Evolutionary conservation across 2,888 invertebrate genomes (phyloP).

Genomic region (Trissolcus japonicus): DNA sequence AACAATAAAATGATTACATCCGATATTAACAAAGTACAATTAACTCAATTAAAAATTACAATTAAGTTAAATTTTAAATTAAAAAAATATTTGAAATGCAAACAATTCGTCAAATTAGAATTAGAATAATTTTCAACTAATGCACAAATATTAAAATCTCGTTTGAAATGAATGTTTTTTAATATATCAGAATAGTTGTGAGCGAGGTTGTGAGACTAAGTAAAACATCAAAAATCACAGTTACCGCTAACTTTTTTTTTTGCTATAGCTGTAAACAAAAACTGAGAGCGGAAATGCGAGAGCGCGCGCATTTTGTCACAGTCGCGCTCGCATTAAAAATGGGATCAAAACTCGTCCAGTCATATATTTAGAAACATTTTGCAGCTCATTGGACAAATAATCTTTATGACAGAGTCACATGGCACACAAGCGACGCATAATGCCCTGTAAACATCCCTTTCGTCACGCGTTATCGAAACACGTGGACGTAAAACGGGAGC

Average conservation of each 20-base stretch:
- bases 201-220: too few species aligned
- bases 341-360: not conserved
- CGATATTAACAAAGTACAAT: too few species aligned
- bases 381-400: slow-evolving; percentile 37
- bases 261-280: not conserved
- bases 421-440: slow-evolving; percentile 33
- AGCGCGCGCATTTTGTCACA: not conserved
- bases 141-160: too few species aligned
- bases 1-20: too few species aligned
- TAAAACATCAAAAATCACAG: not conserved
- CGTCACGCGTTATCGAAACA: slow-evolving; percentile 52
- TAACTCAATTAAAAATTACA: too few species aligned
- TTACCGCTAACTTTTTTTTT: not conserved
- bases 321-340: too few species aligned
- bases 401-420: slow-evolving; percentile 25
- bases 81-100: too few species aligned
- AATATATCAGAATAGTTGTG: too few species aligned
- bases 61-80: too few species aligned
- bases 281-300: not conserved
- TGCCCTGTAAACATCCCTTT: slow-evolving; percentile 61
- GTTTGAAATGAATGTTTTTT: too few species aligned
- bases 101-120: too few species aligned
- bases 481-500: slow-evolving; percentile 40
- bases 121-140: too few species aligned
- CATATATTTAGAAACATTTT: slow-evolving; percentile 33